Evolutionary conservation across 2,797 vertebrate species (phyloP).

Genomic region (Hydrolagus colliei): DNA sequence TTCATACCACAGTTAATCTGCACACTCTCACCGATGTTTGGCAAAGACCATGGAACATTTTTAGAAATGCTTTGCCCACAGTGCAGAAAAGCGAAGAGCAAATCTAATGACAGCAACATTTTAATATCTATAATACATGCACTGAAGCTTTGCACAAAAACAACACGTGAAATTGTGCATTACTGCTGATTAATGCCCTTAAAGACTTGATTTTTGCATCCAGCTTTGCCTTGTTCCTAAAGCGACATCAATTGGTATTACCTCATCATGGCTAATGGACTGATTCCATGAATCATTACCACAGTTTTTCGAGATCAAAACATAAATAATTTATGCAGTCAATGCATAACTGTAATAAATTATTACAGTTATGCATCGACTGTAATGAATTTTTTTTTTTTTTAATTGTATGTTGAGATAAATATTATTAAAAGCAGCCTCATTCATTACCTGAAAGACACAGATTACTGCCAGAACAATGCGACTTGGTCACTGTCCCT

Average conservation of each 20-base stretch:
- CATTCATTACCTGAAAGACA: neutral
- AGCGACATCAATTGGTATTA: neutral
- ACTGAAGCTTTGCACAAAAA: neutral
- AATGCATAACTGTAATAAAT: no score
- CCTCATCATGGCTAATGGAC: neutral
- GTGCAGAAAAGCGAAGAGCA: no score
- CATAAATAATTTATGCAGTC: neutral
- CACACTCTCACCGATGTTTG: no score
- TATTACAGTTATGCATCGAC: neutral
- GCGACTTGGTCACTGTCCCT: neutral
- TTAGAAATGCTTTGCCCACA: no score
- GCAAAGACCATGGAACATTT: no score
- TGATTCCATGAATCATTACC: conserved; percentile 4
- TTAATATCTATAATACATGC: neutral
- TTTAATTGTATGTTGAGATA: neutral
- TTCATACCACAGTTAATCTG: no score
- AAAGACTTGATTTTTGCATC: neutral
- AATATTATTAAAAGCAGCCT: neutral
- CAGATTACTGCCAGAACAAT: no score
- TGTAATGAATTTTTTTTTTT: neutral
- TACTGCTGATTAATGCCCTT: neutral
- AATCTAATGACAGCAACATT: no score
- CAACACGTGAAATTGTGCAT: neutral
- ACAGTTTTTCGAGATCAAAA: neutral
- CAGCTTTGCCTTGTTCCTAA: neutral